Base-by-base conservation (phyloP, 2,113 vertebrate species). In the Crypturellus undulatus region DNA sequence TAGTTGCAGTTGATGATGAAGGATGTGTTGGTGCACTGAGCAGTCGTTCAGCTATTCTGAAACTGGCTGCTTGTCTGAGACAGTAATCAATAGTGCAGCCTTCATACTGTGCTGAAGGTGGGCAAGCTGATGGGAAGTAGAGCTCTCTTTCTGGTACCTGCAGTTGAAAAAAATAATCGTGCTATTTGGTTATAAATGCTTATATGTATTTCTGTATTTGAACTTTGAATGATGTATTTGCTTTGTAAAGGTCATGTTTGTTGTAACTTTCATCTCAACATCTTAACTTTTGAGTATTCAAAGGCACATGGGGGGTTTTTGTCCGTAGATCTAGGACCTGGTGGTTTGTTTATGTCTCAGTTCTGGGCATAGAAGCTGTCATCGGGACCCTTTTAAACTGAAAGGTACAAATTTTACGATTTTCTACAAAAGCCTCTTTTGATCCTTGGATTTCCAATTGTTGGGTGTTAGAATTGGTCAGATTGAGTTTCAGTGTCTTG, bases 341-440 rank as follows among this genome's bases (percentile, higher is more conserved):
- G 4, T 71, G 28, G 10, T 58, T 32, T 58, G 12, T 34, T 82
- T 79, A 11, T 7, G 2, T 54, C 6, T 8, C 4, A 0, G 0
- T n/a, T 88, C 76, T 87, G 63, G 1, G 18, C 69, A 3, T 30
- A 70, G 49, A 77, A 83, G 49, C 42, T 72, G 6, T 65, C 20
- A 34, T 58, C 11, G 80, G 43, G 42, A 80, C 73, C 72, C 24
- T 59, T 30, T 54, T 88, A 59, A 84, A 52, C 56, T 86, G 30
- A 43, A 86, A 73, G 3, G 20, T 40, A 11, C 36, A 21, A 11
- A 11, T 40, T 90, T 32, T 79, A 47, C 32, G 49, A 77, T 6
- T 36, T 60, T 34, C 12, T 49, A 36, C 17, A 58, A 67, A 80
- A 78, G 20, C 19, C 8, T 22, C 16, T 8, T 83, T 78, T 76